phyloP scores from a whole-genome alignment of 2,797 vertebrate species.

The Cirrhinus molitorella region DNA sequence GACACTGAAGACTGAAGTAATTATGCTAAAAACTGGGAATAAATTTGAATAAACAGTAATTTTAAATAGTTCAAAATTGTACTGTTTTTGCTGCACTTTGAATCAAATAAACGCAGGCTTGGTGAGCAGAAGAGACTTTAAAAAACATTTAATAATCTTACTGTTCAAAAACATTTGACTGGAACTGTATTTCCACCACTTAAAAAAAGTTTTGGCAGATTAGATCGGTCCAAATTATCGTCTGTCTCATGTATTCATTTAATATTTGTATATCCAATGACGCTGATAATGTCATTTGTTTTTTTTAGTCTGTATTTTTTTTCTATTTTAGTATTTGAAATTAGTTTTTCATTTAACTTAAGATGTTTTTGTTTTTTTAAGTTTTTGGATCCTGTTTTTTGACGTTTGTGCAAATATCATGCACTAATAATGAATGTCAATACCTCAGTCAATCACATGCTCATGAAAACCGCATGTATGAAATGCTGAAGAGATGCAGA shows the following conservation, averaged over 20 bases:
- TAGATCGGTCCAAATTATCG: not conserved
- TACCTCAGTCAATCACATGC: slow-evolving; percentile 1
- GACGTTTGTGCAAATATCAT: slow-evolving; percentile 13
- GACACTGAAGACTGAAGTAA: too few relatives aligned
- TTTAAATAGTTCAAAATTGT: too few relatives aligned
- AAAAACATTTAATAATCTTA: too few relatives aligned
- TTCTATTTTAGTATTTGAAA: not conserved
- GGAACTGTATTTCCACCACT: not conserved
- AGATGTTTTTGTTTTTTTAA: not conserved
- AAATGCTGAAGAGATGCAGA: not conserved
- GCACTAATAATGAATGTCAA: slow-evolving; percentile 22
- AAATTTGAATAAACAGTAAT: too few relatives aligned
- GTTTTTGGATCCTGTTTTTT: not conserved
- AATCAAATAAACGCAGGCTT: too few relatives aligned
- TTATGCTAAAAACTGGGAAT: too few relatives aligned
- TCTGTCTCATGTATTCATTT: slow-evolving; percentile 9
- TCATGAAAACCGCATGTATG: not conserved
- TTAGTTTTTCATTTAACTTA: not conserved
- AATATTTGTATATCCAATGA: slow-evolving; percentile 1
- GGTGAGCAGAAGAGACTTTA: too few relatives aligned
- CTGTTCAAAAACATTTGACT: too few relatives aligned
- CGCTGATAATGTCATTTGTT: not conserved
- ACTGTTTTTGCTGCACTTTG: too few relatives aligned
- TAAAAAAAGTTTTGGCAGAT: not conserved
- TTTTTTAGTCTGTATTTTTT: not conserved